phyloP scores from a whole-genome alignment of 2,888 invertebrate species.

The Harpagoxenus sublaevis region DNA sequence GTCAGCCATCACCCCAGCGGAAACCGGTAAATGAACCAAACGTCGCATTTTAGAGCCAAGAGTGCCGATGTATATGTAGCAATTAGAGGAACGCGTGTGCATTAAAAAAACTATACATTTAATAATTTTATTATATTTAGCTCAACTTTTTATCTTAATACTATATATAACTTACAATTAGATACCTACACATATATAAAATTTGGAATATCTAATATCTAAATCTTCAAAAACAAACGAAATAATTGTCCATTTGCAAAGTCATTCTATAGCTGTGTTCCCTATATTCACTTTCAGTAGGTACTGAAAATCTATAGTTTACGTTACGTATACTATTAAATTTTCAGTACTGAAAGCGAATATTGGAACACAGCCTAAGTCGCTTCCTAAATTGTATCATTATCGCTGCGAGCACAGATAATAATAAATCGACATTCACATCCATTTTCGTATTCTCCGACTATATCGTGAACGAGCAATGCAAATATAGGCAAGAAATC shows the following conservation, averaged over 20 bases:
- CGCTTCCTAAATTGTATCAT: neutral
- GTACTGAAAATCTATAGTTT: too few relatives aligned
- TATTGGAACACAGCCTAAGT: neutral
- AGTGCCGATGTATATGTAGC: neutral
- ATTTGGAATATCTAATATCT: too few relatives aligned
- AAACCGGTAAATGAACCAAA: neutral
- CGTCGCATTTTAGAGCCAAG: neutral
- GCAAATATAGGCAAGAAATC: conserved; percentile 22
- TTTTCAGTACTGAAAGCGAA: too few relatives aligned
- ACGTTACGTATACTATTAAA: too few relatives aligned
- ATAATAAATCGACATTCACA: neutral
- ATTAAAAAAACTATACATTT: neutral
- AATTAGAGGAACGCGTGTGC: neutral
- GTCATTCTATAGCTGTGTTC: too few relatives aligned
- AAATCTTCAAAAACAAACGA: too few relatives aligned
- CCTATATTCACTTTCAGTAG: too few relatives aligned
- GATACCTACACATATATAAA: neutral
- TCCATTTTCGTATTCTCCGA: neutral
- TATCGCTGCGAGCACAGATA: neutral
- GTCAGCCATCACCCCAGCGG: neutral
- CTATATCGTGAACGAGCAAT: neutral
- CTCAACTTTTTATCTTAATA: neutral
- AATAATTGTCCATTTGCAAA: too few relatives aligned
- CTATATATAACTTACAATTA: neutral
- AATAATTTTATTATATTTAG: neutral